Evolutionary conservation across 2,113 vertebrate genomes (phyloP).

Genomic region (Lamprotornis superbus): DNA sequence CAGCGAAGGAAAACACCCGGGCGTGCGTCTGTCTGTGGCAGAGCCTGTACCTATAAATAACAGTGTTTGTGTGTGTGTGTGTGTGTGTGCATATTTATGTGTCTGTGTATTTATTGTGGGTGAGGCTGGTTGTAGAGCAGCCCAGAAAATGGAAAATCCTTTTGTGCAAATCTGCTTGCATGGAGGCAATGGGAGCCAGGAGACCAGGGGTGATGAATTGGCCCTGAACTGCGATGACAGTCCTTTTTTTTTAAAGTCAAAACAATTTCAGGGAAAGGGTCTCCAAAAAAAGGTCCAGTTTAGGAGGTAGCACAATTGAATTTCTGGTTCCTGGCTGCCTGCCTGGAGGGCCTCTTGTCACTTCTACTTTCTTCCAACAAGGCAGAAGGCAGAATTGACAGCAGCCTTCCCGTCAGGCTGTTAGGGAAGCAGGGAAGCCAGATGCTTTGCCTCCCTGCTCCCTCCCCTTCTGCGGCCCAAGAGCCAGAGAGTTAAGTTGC

Average conservation of each 20-base stretch:
- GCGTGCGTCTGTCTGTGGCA: not conserved
- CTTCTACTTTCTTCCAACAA: slow-evolving; percentile 62
- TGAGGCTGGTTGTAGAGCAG: not conserved
- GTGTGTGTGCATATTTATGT: slow-evolving; percentile 16
- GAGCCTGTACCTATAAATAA: slow-evolving; percentile 18
- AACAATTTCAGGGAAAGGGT: slow-evolving; percentile 18
- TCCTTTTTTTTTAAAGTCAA: not conserved
- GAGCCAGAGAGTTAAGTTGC: not conserved
- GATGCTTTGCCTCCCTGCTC: slow-evolving; percentile 52
- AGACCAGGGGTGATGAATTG: not conserved
- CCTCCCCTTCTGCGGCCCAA: not conserved
- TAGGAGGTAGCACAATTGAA: slow-evolving; percentile 45
- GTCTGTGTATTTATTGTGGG: not conserved
- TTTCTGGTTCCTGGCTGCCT: slow-evolving; percentile 61
- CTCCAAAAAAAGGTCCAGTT: slow-evolving; percentile 47
- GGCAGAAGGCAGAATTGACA: slow-evolving; percentile 63
- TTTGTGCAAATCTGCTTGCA: not conserved
- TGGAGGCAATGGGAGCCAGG: not conserved
- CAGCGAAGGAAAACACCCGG: not conserved
- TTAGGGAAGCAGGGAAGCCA: slow-evolving; percentile 29
- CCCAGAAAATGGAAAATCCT: slow-evolving; percentile 3
- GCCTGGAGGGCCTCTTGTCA: slow-evolving; percentile 65
- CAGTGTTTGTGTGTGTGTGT: not conserved
- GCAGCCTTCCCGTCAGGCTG: slow-evolving; percentile 59
- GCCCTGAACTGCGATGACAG: not conserved